Percentiles rank a stretch among this genome's conserved stretches.
Conservation (phyloP, 1,140 invertebrate genomes). For the Aplysia californica region DNA sequence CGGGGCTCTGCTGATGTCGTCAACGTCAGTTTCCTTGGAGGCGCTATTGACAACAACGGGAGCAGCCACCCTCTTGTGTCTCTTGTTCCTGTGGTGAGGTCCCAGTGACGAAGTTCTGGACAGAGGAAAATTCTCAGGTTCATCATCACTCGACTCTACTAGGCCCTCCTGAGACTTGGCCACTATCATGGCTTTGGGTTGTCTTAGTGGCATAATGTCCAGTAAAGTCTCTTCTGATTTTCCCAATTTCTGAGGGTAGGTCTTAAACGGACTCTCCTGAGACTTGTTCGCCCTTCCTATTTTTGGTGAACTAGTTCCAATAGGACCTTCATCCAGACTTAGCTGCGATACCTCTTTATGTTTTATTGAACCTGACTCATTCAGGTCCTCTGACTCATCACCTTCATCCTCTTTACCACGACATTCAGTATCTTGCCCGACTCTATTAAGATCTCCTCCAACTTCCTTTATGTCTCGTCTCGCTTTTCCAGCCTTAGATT, state of each 20-base stretch:
- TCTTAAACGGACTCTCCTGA: slow-evolving; percentile 30
- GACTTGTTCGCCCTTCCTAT: slow-evolving; percentile 19
- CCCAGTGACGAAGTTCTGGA: not conserved
- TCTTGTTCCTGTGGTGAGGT: slow-evolving; percentile 7
- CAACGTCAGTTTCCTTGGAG: slow-evolving; percentile 11
- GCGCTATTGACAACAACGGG: not conserved
- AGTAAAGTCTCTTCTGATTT: slow-evolving; percentile 33
- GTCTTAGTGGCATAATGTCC: slow-evolving; percentile 15
- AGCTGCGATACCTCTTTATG: not conserved
- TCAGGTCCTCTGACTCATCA: not conserved
- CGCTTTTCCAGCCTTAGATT: too few relatives aligned
- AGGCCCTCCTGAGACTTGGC: slow-evolving; percentile 11
- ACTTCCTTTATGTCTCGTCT: too few relatives aligned
- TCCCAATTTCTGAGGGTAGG: slow-evolving; percentile 28
- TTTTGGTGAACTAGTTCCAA: slow-evolving; percentile 35
- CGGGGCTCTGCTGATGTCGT: not conserved
- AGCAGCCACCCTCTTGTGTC: not conserved
- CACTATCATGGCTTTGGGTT: not conserved
- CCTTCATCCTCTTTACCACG: too few relatives aligned
- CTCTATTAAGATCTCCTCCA: too few relatives aligned
- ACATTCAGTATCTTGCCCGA: too few relatives aligned
- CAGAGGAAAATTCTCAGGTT: not conserved
- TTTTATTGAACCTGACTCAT: not conserved
- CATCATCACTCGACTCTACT: not conserved
- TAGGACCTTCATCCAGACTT: slow-evolving; percentile 23